phyloP scores from a whole-genome alignment of 2,113 vertebrate genomes.

The Pao palembangensis region DNA sequence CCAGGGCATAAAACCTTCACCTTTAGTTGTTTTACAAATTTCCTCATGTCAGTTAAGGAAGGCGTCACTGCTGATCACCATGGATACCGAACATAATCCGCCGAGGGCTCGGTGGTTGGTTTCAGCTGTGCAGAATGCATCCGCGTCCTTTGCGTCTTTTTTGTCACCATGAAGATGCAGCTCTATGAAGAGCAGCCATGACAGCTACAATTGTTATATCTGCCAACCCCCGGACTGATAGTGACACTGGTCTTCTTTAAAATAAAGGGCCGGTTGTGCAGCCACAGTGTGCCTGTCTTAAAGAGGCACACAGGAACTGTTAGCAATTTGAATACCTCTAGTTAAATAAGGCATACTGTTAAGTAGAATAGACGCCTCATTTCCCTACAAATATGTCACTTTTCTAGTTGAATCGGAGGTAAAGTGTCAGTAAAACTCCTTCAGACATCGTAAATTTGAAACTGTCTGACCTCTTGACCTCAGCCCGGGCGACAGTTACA shows the following conservation, averaged over 20 bases:
- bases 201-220: slow-evolving; percentile 27
- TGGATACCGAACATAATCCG: slow-evolving; percentile 20
- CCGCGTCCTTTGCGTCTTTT: slow-evolving; percentile 13
- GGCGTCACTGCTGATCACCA: slow-evolving; percentile 22
- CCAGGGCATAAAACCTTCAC: background rate
- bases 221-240: background rate
- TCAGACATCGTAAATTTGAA: too few relatives aligned
- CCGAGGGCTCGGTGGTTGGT: slow-evolving; percentile 10
- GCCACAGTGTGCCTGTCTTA: slow-evolving; percentile 10
- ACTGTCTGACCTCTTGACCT: background rate
- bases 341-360: slow-evolving; percentile 8
- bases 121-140: slow-evolving; percentile 3
- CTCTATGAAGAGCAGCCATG: slow-evolving; percentile 35
- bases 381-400: too few relatives aligned
- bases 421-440: too few relatives aligned
- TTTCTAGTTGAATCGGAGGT: too few relatives aligned
- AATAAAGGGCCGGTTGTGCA: slow-evolving; percentile 12
- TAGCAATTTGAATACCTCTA: slow-evolving; percentile 23
- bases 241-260: slow-evolving; percentile 14
- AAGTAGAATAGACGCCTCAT: slow-evolving; percentile 6
- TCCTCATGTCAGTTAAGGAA: background rate
- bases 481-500: background rate
- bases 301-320: slow-evolving; percentile 24
- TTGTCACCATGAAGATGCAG: slow-evolving; percentile 34
- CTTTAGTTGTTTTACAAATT: background rate